These are phyloP conservation scores for Eucidaris tribuloides DNA, from an alignment of 35 echinoderm and acorn worm species.

Conservation along the genomic window DNA sequence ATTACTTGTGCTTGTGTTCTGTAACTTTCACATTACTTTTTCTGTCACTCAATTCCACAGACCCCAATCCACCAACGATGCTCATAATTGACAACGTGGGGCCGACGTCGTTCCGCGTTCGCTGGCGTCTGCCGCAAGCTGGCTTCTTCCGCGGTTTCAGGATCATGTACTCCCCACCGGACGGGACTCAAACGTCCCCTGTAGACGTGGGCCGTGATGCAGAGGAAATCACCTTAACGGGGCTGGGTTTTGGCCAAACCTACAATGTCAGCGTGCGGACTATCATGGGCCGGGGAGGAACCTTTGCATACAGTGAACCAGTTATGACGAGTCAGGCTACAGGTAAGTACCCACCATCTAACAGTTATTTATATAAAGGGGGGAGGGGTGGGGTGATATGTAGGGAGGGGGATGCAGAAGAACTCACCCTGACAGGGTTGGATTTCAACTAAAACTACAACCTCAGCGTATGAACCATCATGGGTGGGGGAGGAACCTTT, in stretches of 20 bases:
- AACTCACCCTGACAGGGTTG: no score
- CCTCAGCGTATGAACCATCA: no score
- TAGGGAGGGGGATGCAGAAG: no score
- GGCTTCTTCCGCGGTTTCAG: background rate
- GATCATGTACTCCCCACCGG: background rate
- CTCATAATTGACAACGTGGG: background rate
- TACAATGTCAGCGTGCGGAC: background rate
- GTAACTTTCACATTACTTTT: no score
- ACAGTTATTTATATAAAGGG: no score
- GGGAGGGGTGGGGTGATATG: no score
- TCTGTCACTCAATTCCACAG: no score
- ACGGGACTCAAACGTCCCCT: conserved; percentile 1
- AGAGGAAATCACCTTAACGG: conserved; percentile 3
- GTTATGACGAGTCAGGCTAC: background rate
- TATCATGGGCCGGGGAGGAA: background rate
- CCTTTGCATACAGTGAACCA: background rate
- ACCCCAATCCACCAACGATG: background rate
- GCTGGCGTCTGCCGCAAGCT: background rate
- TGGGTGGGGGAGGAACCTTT: no score
- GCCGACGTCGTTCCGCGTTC: background rate
- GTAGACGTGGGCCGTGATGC: background rate
- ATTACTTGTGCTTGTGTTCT: no score
- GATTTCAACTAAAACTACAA: no score
- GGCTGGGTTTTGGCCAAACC: background rate
- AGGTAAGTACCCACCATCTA: background rate